Evolutionary conservation across 2,113 vertebrate genomes (phyloP), one percentile per base, ranked within the genome.

Genomic region (Nicator chloris): DNA sequence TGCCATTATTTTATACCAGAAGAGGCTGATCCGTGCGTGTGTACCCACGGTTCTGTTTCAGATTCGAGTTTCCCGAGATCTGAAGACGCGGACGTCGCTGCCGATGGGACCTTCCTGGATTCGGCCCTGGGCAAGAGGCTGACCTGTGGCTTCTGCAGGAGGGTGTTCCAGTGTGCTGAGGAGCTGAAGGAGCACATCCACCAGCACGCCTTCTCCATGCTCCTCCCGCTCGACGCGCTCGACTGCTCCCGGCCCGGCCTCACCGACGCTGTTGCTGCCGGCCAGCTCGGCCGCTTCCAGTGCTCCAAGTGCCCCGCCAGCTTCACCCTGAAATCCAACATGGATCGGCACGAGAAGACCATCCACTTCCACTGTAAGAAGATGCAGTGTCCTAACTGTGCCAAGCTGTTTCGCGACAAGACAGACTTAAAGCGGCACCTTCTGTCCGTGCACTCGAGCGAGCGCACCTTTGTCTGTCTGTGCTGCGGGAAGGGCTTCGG

Each of bases 241-340:
- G 87, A 92, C 75, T 91, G 53, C 81, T 11, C 96, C 45, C 63
- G 10, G 64, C 69, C 96, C 6, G 12, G 44, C 51, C 66, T 80
- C 4, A 28, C 79, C 1, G 81, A 79, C 59, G 28, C 39, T 7
- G 15, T 92, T 14, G 63, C 95, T 8, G 64, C 92, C 2, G 65
- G 69, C 6, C 70, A 63, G 26, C 92, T 98, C 2, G 64, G 95
- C 5, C 98, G 98, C 94, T 99, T 98, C 97, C 97, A 96, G 73
- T 98, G 98, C 96, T 97, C 98, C 59, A 97, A 97, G 35, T 98
- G 98, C 65, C 98, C 98, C 0, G 97, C 98, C 33, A 98, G 98
- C 97, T 98, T 98, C 97, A 98, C 98, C 1, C 97, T 98, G 85
- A 98, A 98, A 87, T 99, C 98, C 72, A 99, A 98, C 23, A 97